These are phyloP conservation scores for Pachyseris speciosa DNA, from an alignment of 64 coral and sea anemone genomes.

Conservation along the genomic window DNA sequence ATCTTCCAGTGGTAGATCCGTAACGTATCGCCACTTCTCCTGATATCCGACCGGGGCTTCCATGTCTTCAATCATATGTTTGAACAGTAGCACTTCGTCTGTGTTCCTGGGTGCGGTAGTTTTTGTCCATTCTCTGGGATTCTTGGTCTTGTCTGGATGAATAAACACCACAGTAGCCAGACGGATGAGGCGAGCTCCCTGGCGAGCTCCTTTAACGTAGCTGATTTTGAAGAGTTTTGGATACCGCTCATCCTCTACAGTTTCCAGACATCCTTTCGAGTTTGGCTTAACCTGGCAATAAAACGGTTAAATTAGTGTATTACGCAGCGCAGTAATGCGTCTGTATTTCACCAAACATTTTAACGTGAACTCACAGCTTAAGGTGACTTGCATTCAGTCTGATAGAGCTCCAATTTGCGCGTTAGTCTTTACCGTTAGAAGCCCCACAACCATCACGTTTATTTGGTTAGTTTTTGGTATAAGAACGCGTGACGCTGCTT, in stretches of 20 bases:
- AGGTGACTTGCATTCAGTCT: too few relatives aligned
- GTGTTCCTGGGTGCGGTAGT: slow-evolving; percentile 11
- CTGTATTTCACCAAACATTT: too few relatives aligned
- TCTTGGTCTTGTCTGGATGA: background rate
- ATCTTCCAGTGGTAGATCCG: background rate
- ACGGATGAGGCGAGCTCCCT: background rate
- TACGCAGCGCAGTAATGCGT: too few relatives aligned
- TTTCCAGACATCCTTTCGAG: slow-evolving; percentile 14
- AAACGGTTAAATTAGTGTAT: too few relatives aligned
- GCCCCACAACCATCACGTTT: too few relatives aligned
- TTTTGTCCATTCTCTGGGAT: background rate
- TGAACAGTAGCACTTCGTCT: background rate
- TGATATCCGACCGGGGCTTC: background rate
- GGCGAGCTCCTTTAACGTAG: background rate
- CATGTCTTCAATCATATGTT: slow-evolving; percentile 32
- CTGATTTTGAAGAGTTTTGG: slow-evolving; percentile 32
- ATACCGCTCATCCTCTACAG: background rate
- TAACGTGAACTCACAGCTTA: too few relatives aligned
- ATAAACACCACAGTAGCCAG: slow-evolving; percentile 24
- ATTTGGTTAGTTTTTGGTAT: too few relatives aligned
- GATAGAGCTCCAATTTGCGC: too few relatives aligned
- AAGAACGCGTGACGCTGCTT: too few relatives aligned
- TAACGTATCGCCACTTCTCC: slow-evolving; percentile 10
- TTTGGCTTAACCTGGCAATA: slow-evolving; percentile 9
- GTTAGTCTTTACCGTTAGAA: too few relatives aligned